A percentile compares a stretch with the other conserved stretches of the same genome.
phyloP scores from a whole-genome alignment of 2,797 vertebrate genomes.

The Epinephelus coioides region DNA sequence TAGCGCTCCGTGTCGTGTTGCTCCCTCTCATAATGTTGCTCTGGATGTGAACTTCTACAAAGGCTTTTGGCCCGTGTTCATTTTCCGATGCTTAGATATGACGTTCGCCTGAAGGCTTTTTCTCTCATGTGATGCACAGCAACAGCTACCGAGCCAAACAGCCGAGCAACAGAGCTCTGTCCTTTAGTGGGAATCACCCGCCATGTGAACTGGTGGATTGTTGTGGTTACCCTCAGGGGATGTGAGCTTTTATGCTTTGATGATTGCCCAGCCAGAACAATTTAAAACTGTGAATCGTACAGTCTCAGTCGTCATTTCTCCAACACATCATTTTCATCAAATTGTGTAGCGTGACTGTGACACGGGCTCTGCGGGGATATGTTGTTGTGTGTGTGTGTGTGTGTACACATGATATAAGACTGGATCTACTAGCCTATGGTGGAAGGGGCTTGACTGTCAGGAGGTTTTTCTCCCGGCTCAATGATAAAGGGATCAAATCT shows the following conservation, averaged over 20 bases:
- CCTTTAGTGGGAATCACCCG: conserved; percentile 24
- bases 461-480: background rate
- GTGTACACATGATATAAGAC: background rate
- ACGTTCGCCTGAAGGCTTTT: conserved; percentile 23
- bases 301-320: background rate
- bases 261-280: conserved; percentile 21
- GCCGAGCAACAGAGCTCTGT: conserved; percentile 9
- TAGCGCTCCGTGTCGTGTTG: conserved; percentile 35
- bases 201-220: conserved; percentile 42
- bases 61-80: conserved; percentile 47
- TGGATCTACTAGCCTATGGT: conserved; percentile 18
- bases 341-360: background rate
- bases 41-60: conserved; percentile 51
- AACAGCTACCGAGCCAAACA: conserved; percentile 9
- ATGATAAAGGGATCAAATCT: conserved; percentile 8
- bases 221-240: conserved; percentile 39
- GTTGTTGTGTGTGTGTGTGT: background rate
- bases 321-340: conserved; percentile 3
- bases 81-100: conserved; percentile 26
- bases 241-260: conserved; percentile 35
- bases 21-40: conserved; percentile 28
- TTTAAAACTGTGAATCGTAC: background rate
- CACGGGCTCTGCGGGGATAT: background rate
- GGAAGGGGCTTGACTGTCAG: background rate
- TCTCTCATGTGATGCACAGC: conserved; percentile 39